A percentile compares a stretch with the other conserved stretches of the same genome.
Conservation (phyloP, 2,888 invertebrate genomes). For the Neoaliturus tenellus region DNA sequence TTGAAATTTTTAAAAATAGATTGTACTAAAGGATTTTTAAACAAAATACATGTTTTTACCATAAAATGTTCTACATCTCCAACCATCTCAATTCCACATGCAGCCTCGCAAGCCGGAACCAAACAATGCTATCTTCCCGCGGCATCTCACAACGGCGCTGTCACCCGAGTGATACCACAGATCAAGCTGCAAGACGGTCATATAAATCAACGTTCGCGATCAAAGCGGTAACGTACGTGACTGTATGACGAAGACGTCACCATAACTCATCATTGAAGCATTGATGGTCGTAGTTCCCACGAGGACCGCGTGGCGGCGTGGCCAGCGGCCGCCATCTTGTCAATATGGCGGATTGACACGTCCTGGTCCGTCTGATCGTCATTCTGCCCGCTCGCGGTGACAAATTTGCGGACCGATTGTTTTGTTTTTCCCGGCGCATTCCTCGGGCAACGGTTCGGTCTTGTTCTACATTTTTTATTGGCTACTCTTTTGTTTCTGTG, state of each 20-base stretch:
- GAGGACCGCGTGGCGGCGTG: background rate
- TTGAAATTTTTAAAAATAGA: too few relatives aligned
- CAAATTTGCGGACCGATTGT: conserved; percentile 53
- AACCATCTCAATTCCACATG: too few relatives aligned
- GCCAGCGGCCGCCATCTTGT: background rate
- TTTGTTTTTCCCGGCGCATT: conserved; percentile 23
- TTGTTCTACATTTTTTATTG: conserved; percentile 27
- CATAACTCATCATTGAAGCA: conserved; percentile 10
- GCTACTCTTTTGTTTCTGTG: conserved; percentile 26
- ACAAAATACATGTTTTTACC: too few relatives aligned
- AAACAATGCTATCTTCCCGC: background rate
- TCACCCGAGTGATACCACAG: background rate
- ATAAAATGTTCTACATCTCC: too few relatives aligned
- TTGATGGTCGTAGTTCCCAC: background rate
- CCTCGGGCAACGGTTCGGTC: background rate
- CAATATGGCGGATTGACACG: conserved; percentile 50
- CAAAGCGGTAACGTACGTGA: conserved; percentile 27
- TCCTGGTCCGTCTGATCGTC: conserved; percentile 4
- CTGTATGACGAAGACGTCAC: background rate
- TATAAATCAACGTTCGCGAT: conserved; percentile 10
- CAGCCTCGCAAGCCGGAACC: background rate
- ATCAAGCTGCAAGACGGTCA: background rate
- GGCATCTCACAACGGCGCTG: background rate
- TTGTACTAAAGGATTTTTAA: too few relatives aligned
- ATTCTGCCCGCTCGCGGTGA: conserved; percentile 38